phyloP scores from a whole-genome alignment of 2,113 vertebrate genomes.

The Seriola aureovittata region DNA sequence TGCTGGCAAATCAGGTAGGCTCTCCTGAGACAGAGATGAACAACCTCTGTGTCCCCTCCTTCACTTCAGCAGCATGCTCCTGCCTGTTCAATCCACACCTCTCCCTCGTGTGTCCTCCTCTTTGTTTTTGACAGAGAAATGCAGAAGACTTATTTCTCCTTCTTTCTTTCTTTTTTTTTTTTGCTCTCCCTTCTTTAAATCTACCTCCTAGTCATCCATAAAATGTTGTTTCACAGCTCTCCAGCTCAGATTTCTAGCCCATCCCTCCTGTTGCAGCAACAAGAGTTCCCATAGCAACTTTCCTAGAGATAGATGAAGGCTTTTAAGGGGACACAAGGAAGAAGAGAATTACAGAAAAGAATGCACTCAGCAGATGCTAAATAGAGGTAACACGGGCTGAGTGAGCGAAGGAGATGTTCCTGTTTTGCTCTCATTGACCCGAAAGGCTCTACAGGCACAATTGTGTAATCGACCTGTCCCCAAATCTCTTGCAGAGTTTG shows the following conservation, averaged over 20 bases:
- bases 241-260: constrained; percentile 61
- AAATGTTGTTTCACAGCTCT: constrained; percentile 70
- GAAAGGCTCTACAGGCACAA: constrained; percentile 1
- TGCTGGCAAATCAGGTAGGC: constrained; percentile 60
- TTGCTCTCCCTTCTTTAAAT: constrained; percentile 32
- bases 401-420: constrained; percentile 14
- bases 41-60: constrained; percentile 55
- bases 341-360: constrained; percentile 33
- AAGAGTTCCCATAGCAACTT: constrained; percentile 78
- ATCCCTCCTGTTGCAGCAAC: constrained; percentile 71
- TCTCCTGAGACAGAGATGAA: constrained; percentile 68
- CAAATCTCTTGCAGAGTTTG: constrained; percentile 43
- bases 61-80: constrained; percentile 49
- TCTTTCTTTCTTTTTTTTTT: background rate
- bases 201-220: constrained; percentile 39
- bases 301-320: constrained; percentile 39
- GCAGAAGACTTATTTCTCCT: constrained; percentile 32
- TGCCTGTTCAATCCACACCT: constrained; percentile 43
- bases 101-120: constrained; percentile 8
- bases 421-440: constrained; percentile 17
- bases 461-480: constrained; percentile 57
- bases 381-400: background rate
- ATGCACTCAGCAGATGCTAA: constrained; percentile 23
- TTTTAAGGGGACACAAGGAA: constrained; percentile 12
- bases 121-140: constrained; percentile 45